Conservation (phyloP, 2,888 invertebrate species). For the Lobophora halterata region DNA sequence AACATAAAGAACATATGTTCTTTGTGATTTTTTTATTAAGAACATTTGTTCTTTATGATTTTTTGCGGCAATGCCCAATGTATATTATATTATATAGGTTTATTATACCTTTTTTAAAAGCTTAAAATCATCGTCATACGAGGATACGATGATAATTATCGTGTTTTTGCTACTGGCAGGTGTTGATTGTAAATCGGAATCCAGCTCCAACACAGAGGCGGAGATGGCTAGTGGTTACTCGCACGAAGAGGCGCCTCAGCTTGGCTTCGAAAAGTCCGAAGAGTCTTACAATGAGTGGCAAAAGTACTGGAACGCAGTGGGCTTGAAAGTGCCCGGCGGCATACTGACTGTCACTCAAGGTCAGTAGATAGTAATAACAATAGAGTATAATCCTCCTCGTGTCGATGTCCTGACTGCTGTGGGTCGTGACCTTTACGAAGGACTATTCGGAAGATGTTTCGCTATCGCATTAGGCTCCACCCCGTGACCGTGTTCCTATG, state of each 20-base stretch:
- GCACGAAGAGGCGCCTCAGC: constrained; percentile 54
- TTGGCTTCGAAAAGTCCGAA: constrained; percentile 63
- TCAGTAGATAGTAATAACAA: constrained; percentile 34
- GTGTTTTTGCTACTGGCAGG: constrained; percentile 32
- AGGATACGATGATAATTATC: constrained; percentile 2
- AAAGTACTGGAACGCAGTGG: constrained; percentile 54
- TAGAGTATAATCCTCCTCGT: too few relatives aligned
- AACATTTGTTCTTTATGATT: too few relatives aligned
- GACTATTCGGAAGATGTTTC: too few relatives aligned
- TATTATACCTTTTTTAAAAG: too few relatives aligned
- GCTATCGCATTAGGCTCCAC: too few relatives aligned
- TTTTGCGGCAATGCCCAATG: too few relatives aligned
- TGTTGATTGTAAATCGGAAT: constrained; percentile 55
- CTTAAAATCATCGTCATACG: background rate
- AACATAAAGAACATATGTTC: too few relatives aligned
- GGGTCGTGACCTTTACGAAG: too few relatives aligned
- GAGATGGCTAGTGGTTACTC: constrained; percentile 56
- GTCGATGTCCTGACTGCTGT: too few relatives aligned
- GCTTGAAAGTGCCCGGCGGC: constrained; percentile 42
- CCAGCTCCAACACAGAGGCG: constrained; percentile 55
- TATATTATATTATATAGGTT: too few relatives aligned
- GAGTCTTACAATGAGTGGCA: constrained; percentile 62
- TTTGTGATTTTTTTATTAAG: too few relatives aligned
- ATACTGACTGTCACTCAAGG: constrained; percentile 56
- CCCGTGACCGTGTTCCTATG: too few relatives aligned